A percentile compares a stretch with the other conserved stretches of the same genome.
phyloP scores from a whole-genome alignment of 2,888 invertebrate species.

The Lasius fuliginosus region DNA sequence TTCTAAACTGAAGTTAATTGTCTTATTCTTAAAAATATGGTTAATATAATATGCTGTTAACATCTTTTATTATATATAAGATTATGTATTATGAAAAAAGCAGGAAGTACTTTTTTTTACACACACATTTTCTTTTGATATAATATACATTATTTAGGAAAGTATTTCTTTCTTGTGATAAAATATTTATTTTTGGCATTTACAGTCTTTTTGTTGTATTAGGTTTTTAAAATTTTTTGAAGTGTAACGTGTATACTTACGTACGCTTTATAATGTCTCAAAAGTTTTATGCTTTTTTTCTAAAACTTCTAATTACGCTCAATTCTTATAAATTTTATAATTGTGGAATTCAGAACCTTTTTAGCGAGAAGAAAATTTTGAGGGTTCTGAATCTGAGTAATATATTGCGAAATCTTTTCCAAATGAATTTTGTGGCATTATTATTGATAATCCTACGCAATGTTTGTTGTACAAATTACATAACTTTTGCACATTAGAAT shows the following conservation, averaged over 20 bases:
- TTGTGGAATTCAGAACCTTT: background rate
- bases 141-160: background rate
- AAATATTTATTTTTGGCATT: background rate
- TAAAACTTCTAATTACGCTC: background rate
- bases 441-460: constrained; percentile 7
- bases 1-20: background rate
- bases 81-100: background rate
- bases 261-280: background rate
- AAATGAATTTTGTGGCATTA: background rate
- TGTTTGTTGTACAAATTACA: constrained; percentile 16
- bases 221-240: background rate
- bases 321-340: background rate
- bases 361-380: background rate
- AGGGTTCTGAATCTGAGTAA: background rate
- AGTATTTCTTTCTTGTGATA: background rate
- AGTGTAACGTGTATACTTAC: no score
- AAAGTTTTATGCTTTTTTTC: background rate
- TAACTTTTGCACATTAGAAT: constrained; percentile 17
- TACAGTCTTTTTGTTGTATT: background rate
- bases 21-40: background rate
- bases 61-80: background rate
- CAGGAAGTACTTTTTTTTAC: background rate
- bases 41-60: no score
- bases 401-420: background rate
- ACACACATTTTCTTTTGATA: background rate